These are phyloP conservation scores for Caenorhabditis tropicalis DNA, from an alignment of 1,140 invertebrate genomes.

Conservation along the genomic window DNA sequence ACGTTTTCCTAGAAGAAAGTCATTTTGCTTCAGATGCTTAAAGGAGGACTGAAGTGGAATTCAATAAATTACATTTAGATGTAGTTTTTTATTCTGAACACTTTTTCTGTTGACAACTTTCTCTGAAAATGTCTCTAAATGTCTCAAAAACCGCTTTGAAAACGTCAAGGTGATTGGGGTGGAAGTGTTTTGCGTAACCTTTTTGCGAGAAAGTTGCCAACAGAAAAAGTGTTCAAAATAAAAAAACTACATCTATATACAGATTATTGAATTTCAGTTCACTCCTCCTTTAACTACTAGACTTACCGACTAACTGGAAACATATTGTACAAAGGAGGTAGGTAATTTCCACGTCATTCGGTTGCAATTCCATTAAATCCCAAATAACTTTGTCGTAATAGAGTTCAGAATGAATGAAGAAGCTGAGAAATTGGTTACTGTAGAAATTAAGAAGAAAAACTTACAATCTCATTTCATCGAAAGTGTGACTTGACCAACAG, in stretches of 20 bases:
- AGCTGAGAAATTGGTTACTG: not conserved
- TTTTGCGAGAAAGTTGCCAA: too few relatives aligned
- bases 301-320: not conserved
- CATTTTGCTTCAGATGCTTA: not conserved
- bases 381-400: not conserved
- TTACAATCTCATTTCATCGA: constrained; percentile 1
- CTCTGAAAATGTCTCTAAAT: too few relatives aligned
- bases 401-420: not conserved
- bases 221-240: too few relatives aligned
- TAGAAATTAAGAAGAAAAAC: not conserved
- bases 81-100: too few relatives aligned
- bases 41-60: too few relatives aligned
- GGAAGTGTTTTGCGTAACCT: too few relatives aligned
- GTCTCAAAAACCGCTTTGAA: too few relatives aligned
- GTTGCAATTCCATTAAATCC: not conserved
- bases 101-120: too few relatives aligned
- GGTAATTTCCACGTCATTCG: not conserved
- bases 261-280: not conserved
- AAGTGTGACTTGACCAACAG: not conserved
- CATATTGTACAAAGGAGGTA: not conserved
- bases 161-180: too few relatives aligned
- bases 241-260: too few relatives aligned
- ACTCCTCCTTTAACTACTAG: not conserved
- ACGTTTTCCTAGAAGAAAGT: not conserved
- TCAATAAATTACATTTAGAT: too few relatives aligned